phyloP scores from a whole-genome alignment of 2,797 vertebrate genomes.

The Pagetopsis macropterus region DNA sequence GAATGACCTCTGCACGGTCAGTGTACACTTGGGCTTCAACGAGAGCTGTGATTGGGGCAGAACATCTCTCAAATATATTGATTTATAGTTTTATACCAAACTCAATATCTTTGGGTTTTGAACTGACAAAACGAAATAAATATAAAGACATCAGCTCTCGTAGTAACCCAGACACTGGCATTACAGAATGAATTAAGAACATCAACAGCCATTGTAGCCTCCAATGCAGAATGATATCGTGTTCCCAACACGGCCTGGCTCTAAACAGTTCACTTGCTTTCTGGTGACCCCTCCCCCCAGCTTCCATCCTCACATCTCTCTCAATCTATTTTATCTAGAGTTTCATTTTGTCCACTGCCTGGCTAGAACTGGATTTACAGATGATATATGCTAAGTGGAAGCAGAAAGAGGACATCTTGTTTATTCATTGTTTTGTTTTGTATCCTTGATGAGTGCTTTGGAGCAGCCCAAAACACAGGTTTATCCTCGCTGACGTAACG shows the following conservation, averaged over 20 bases:
- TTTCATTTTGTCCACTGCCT: slow-evolving; percentile 63
- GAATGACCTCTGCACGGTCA: slow-evolving; percentile 54
- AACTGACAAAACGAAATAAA: too few species aligned
- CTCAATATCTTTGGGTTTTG: too few species aligned
- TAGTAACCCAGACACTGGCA: too few species aligned
- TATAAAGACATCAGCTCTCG: too few species aligned
- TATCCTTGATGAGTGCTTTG: slow-evolving; percentile 45
- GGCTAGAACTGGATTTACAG: slow-evolving; percentile 69
- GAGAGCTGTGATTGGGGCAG: too few species aligned
- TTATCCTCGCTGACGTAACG: slow-evolving; percentile 46
- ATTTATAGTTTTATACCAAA: too few species aligned
- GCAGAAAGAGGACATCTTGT: slow-evolving; percentile 59
- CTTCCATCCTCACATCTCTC: not conserved
- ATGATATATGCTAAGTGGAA: slow-evolving; percentile 77
- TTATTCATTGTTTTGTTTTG: slow-evolving; percentile 43
- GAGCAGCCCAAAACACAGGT: slow-evolving; percentile 52
- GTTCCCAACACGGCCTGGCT: slow-evolving; percentile 2
- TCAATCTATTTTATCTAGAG: slow-evolving; percentile 60
- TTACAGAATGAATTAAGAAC: too few species aligned
- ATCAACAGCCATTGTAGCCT: too few species aligned
- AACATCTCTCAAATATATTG: too few species aligned
- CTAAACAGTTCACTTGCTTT: slow-evolving; percentile 73
- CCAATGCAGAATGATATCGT: too few species aligned
- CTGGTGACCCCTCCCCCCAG: slow-evolving; percentile 42
- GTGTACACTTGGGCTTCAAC: slow-evolving; percentile 19